Evolutionary conservation across 2,797 vertebrate genomes (phyloP).

Genomic region (Pitangus sulphuratus): DNA sequence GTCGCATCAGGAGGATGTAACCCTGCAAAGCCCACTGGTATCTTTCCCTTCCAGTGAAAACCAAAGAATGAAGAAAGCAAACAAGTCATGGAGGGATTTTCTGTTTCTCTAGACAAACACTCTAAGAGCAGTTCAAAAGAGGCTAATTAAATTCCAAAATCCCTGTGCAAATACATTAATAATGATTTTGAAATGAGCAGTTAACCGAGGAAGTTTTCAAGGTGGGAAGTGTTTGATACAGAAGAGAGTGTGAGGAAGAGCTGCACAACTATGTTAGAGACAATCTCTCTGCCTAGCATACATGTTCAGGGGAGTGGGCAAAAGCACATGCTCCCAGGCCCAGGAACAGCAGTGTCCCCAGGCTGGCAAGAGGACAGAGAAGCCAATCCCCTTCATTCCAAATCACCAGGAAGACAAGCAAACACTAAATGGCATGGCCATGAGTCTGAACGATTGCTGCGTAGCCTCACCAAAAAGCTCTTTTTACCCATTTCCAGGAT

Average conservation of each 20-base stretch:
- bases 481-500: neutral
- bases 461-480: neutral
- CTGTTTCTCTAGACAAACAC: constrained; percentile 72
- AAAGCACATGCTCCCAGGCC: neutral
- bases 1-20: neutral
- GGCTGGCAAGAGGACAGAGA: neutral
- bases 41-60: constrained; percentile 55
- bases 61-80: constrained; percentile 35
- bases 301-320: fast-evolving
- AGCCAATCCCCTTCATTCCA: neutral
- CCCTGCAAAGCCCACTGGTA: neutral
- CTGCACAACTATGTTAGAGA: neutral
- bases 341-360: neutral
- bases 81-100: constrained; percentile 72
- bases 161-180: constrained; percentile 69
- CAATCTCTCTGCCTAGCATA: neutral
- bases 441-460: fast-evolving
- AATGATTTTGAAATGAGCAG: constrained; percentile 72
- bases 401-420: neutral
- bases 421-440: neutral
- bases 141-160: constrained; percentile 75
- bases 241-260: neutral
- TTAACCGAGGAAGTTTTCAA: constrained; percentile 72
- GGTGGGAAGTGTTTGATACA: constrained; percentile 71
- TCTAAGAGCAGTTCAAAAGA: constrained; percentile 68